These are phyloP conservation scores for Xenotilapia longispinis DNA, from an alignment of 2,113 vertebrate genomes.

Conservation along the genomic window DNA sequence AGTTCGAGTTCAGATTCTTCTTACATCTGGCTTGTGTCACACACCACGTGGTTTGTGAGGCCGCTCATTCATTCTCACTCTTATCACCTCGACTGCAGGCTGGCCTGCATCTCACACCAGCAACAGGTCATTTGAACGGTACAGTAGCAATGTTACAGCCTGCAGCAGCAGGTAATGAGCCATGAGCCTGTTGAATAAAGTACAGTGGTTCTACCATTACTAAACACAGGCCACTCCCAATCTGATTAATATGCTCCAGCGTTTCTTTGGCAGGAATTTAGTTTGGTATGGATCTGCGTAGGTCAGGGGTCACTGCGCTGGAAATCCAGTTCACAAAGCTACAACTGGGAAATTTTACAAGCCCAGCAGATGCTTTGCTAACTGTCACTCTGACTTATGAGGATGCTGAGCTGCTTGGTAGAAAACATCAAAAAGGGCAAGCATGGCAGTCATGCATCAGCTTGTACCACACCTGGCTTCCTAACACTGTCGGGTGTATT, in stretches of 20 bases:
- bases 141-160: not conserved
- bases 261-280: not conserved
- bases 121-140: not conserved
- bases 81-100: constrained; percentile 11
- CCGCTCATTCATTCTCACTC: not conserved
- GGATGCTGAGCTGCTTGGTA: not conserved
- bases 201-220: not conserved
- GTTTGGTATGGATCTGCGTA: not conserved
- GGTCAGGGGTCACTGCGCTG: not conserved
- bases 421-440: not conserved
- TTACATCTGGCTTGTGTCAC: constrained; percentile 27
- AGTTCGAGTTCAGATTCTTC: not conserved
- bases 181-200: not conserved
- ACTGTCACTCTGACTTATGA: not conserved
- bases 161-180: not conserved
- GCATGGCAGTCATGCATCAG: not conserved
- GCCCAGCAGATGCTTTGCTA: not conserved
- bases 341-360: not conserved
- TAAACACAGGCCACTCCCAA: not conserved
- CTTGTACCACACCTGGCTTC: not conserved
- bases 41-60: not conserved
- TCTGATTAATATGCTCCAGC: not conserved
- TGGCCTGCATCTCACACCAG: not conserved
- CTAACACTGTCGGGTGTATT: not conserved
- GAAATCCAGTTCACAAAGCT: not conserved